A percentile compares a stretch with the other conserved stretches of the same genome.
phyloP scores from a whole-genome alignment of 2,888 invertebrate species.

The Bellardia bayeri region DNA sequence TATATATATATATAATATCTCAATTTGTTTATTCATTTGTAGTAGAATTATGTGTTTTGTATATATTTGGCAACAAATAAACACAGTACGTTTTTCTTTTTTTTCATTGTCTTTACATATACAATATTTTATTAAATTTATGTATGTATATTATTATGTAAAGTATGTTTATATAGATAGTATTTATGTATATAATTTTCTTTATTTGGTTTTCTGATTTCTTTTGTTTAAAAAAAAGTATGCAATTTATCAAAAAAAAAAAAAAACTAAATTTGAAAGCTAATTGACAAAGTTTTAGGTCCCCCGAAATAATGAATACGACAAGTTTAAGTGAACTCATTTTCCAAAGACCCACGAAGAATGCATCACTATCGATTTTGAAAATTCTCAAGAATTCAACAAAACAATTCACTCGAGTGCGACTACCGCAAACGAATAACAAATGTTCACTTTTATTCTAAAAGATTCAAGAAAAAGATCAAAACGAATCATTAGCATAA shows the following conservation, averaged over 20 bases:
- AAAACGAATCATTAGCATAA: no score
- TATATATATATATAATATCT: slow-evolving; percentile 59
- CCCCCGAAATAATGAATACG: no score
- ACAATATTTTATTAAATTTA: slow-evolving; percentile 54
- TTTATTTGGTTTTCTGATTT: slow-evolving; percentile 40
- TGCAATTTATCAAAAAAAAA: slow-evolving; percentile 33
- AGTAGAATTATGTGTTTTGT: slow-evolving; percentile 75
- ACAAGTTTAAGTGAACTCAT: no score
- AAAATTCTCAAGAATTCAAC: no score
- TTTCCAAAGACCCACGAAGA: no score
- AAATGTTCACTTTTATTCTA: no score
- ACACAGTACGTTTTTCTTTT: slow-evolving; percentile 83
- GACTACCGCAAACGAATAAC: no score
- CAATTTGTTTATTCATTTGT: slow-evolving; percentile 42
- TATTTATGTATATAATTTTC: slow-evolving; percentile 30
- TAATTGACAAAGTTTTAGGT: slow-evolving; percentile 41
- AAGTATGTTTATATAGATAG: slow-evolving; percentile 59
- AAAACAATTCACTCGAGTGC: no score
- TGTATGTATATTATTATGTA: slow-evolving; percentile 60
- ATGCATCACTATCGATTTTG: no score
- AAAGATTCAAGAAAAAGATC: no score
- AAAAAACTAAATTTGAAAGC: slow-evolving; percentile 77
- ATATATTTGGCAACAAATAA: slow-evolving; percentile 84
- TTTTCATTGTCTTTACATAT: slow-evolving; percentile 42
- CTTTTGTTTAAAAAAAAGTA: slow-evolving; percentile 30